Conservation (phyloP, 2,797 vertebrate genomes). For the Galagoides demidoff region DNA sequence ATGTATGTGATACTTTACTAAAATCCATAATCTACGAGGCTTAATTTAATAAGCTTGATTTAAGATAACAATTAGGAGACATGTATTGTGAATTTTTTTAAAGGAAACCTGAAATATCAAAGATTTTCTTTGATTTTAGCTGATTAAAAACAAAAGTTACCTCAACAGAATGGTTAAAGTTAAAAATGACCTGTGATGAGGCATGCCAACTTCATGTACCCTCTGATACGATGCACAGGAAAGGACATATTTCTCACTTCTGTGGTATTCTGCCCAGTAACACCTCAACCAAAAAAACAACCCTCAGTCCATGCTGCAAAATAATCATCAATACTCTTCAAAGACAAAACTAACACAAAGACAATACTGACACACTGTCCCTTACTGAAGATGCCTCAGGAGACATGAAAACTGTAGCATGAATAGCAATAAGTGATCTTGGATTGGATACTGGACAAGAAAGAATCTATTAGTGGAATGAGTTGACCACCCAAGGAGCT, state of each 20-base stretch:
- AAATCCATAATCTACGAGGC: background rate
- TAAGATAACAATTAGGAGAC: background rate
- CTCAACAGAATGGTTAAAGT: background rate
- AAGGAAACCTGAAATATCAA: background rate
- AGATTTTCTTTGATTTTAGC: background rate
- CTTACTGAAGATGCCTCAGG: background rate
- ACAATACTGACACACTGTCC: background rate
- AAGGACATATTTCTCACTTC: background rate
- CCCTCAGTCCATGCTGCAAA: background rate
- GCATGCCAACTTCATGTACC: no score
- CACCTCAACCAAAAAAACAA: background rate
- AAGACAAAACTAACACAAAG: background rate
- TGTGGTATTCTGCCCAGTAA: background rate
- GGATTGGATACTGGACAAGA: background rate
- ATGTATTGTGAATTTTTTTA: background rate
- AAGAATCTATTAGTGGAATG: background rate
- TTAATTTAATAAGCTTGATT: background rate
- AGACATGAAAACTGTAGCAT: background rate
- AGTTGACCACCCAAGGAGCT: no score
- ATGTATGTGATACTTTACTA: background rate
- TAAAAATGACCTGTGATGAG: background rate
- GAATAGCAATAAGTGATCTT: background rate
- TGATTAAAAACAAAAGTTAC: background rate
- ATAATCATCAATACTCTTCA: background rate
- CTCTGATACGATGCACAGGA: background rate